These are phyloP conservation scores for Regulus satrapa DNA, from an alignment of 2,113 vertebrate species.

Conservation along the genomic window DNA sequence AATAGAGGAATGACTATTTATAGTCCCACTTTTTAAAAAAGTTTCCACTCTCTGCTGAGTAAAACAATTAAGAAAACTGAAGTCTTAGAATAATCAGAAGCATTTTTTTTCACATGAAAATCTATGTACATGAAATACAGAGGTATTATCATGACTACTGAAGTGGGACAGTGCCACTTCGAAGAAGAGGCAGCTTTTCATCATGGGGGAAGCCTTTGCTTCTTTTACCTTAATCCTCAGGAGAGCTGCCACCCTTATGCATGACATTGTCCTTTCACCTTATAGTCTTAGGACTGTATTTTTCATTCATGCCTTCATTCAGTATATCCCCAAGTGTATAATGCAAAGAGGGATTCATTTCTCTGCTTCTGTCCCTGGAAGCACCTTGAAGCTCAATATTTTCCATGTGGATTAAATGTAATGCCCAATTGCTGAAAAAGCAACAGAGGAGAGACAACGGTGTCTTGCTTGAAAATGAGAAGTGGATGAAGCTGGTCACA, in stretches of 20 bases:
- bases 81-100: not conserved
- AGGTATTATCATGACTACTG: not conserved
- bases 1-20: not conserved
- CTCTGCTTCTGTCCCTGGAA: not conserved
- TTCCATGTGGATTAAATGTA: not conserved
- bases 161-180: not conserved
- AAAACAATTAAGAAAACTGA: not conserved
- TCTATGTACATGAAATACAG: not conserved
- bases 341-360: not conserved
- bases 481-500: not conserved
- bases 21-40: not conserved
- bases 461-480: not conserved
- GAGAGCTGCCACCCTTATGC: rapidly evolving
- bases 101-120: not conserved
- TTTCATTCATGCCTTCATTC: not conserved
- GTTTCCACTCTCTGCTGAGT: not conserved
- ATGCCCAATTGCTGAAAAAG: not conserved
- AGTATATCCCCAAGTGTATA: not conserved
- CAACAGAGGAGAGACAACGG: not conserved
- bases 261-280: not conserved
- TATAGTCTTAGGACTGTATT: not conserved
- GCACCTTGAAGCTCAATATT: not conserved
- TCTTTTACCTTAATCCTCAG: not conserved
- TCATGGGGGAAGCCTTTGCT: not conserved
- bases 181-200: not conserved